These are phyloP conservation scores for Chrysolina americana DNA, from an alignment of 2,888 invertebrate genomes.

Conservation along the genomic window DNA sequence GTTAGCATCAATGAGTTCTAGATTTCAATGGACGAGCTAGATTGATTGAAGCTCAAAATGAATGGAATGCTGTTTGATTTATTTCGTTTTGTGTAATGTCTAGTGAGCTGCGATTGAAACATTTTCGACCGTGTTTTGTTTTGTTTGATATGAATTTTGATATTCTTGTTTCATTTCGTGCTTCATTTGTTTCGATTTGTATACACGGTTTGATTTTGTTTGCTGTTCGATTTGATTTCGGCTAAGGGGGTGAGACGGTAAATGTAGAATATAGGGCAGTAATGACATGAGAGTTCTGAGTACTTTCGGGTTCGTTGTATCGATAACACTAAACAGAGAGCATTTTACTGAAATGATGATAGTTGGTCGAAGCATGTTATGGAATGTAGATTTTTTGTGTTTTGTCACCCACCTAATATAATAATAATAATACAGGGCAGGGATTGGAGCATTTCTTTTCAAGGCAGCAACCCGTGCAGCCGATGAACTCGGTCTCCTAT, in stretches of 20 bases:
- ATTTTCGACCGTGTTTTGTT: slow-evolving; percentile 50
- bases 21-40: slow-evolving; percentile 53
- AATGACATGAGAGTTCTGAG: not conserved
- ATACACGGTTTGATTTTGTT: slow-evolving; percentile 27
- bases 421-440: too few relatives aligned
- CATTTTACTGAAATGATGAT: too few relatives aligned
- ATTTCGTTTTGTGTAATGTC: slow-evolving; percentile 54
- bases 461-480: too few relatives aligned
- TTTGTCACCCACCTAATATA: too few relatives aligned
- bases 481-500: too few relatives aligned
- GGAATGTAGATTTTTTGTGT: too few relatives aligned
- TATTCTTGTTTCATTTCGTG: slow-evolving; percentile 52
- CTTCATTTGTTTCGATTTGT: slow-evolving; percentile 54
- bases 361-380: too few relatives aligned
- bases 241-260: not conserved
- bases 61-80: slow-evolving; percentile 59
- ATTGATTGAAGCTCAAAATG: slow-evolving; percentile 55
- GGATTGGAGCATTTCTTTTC: too few relatives aligned
- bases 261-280: slow-evolving; percentile 2
- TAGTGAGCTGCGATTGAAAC: slow-evolving; percentile 50
- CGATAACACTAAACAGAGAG: not conserved
- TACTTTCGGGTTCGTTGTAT: not conserved
- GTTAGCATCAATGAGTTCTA: slow-evolving; percentile 56
- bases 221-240: slow-evolving; percentile 5
- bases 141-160: slow-evolving; percentile 55